Evolutionary conservation across 1,140 invertebrate species (phyloP).

Genomic region (Apocrypta bakeri): DNA sequence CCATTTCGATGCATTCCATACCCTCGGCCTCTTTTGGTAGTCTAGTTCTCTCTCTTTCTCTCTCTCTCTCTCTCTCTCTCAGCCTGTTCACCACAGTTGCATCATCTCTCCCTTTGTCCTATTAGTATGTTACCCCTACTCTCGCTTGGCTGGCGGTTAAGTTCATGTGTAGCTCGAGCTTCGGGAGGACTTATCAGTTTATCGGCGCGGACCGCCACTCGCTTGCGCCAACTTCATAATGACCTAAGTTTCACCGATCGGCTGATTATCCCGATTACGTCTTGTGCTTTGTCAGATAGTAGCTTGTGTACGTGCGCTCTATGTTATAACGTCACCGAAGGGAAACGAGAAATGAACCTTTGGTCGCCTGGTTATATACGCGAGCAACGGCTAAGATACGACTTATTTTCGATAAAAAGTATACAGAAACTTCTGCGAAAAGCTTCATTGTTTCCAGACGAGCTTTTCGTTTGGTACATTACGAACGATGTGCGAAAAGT

Average conservation of each 20-base stretch:
- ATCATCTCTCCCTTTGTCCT: constrained; percentile 9
- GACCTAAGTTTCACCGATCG: constrained; percentile 42
- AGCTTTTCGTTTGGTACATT: too few relatives aligned
- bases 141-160: constrained; percentile 7
- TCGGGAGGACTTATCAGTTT: constrained; percentile 43
- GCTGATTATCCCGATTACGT: constrained; percentile 44
- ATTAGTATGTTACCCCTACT: background rate
- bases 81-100: background rate
- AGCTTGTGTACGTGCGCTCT: background rate
- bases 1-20: background rate
- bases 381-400: too few relatives aligned
- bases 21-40: background rate
- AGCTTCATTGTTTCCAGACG: too few relatives aligned
- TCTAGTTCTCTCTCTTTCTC: background rate
- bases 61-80: background rate
- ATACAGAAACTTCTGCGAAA: too few relatives aligned
- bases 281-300: constrained; percentile 36
- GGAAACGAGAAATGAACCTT: background rate
- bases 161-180: constrained; percentile 2
- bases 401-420: too few relatives aligned
- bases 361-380: background rate
- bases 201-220: constrained; percentile 22
- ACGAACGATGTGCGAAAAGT: too few relatives aligned
- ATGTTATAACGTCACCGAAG: background rate
- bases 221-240: constrained; percentile 46